phyloP scores from a whole-genome alignment of 2,113 vertebrate genomes.

The Crocuta crocuta region DNA sequence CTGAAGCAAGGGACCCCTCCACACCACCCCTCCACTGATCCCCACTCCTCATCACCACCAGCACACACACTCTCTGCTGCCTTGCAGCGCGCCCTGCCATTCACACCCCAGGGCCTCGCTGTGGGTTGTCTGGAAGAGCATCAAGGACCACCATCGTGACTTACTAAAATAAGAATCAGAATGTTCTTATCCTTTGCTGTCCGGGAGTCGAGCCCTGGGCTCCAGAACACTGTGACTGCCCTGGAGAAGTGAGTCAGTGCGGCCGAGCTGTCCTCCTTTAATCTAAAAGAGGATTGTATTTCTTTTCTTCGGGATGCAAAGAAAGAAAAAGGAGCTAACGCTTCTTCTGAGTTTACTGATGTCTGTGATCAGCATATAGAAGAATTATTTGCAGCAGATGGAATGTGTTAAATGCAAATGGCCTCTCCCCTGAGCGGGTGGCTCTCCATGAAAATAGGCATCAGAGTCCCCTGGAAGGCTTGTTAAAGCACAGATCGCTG shows the following conservation, averaged over 20 bases:
- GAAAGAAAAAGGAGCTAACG: background rate
- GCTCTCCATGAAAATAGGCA: fast-evolving
- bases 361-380: fast-evolving
- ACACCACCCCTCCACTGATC: too few relatives aligned
- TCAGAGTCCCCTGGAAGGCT: background rate
- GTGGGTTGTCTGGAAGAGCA: background rate
- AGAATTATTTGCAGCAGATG: background rate
- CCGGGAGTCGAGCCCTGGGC: background rate
- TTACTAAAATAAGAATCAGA: background rate
- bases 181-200: background rate
- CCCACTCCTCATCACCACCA: background rate
- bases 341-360: background rate
- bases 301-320: background rate
- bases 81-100: background rate
- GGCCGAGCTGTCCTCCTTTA: background rate
- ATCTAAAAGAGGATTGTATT: background rate
- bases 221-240: background rate
- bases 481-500: background rate
- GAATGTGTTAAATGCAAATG: background rate
- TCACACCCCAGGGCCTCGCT: background rate
- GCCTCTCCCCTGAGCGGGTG: background rate
- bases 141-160: background rate
- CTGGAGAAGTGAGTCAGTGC: background rate
- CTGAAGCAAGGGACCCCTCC: background rate
- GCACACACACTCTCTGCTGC: background rate